These are phyloP conservation scores for Pteruthius melanotis DNA, from an alignment of 2,113 vertebrate genomes.

Conservation along the genomic window DNA sequence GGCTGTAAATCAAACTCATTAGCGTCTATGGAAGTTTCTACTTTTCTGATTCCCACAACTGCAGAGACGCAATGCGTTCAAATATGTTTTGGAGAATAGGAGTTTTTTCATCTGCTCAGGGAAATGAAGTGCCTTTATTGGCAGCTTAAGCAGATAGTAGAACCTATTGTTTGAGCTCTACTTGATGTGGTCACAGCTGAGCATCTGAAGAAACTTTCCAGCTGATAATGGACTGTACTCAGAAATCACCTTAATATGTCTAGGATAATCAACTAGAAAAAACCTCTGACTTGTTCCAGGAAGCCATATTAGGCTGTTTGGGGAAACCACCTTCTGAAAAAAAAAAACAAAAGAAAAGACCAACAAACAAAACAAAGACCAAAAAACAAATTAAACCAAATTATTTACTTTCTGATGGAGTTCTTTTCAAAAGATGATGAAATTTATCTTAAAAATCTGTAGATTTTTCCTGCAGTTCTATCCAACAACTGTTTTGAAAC, in stretches of 20 bases:
- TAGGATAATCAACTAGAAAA: neutral
- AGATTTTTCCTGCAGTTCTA: neutral
- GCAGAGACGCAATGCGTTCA: neutral
- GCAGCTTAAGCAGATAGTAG: neutral
- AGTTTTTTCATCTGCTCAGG: neutral
- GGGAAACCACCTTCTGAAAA: neutral
- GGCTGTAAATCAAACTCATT: no score
- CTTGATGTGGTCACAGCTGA: neutral
- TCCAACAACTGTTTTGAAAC: neutral
- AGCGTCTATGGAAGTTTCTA: no score
- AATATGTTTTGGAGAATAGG: neutral
- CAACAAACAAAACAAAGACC: neutral
- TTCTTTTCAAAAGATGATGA: neutral
- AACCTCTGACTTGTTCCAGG: neutral
- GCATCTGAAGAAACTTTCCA: neutral
- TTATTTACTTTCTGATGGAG: neutral
- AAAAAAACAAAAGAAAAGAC: neutral
- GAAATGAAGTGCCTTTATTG: neutral
- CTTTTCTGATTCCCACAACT: no score
- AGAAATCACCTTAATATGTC: neutral
- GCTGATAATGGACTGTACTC: neutral
- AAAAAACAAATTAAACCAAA: neutral
- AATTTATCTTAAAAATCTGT: neutral
- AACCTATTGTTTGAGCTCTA: neutral
- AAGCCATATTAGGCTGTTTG: neutral